phyloP scores from a whole-genome alignment of 2,797 vertebrate genomes.

The Schizopygopsis pylzovi region DNA sequence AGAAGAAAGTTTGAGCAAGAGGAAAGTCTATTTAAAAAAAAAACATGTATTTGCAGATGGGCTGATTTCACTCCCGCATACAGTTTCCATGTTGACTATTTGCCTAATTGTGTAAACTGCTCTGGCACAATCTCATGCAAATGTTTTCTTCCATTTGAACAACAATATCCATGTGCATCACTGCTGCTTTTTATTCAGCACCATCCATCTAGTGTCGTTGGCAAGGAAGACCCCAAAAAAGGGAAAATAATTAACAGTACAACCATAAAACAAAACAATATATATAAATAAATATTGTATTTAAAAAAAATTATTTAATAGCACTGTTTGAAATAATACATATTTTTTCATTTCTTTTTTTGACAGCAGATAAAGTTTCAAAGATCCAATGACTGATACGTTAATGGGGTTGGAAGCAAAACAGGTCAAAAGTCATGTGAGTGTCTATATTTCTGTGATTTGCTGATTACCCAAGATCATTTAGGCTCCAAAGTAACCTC shows the following conservation, averaged over 20 bases:
- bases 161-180: neutral
- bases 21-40: neutral
- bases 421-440: neutral
- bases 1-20: neutral
- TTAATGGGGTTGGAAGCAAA: neutral
- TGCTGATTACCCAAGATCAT: neutral
- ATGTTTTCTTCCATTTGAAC: neutral
- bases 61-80: neutral
- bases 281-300: too few relatives aligned
- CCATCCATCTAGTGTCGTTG: neutral
- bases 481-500: neutral
- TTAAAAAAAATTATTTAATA: neutral
- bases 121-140: conserved; percentile 2
- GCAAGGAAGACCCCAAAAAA: neutral
- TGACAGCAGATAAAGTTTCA: too few relatives aligned
- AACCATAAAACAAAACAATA: too few relatives aligned
- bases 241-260: too few relatives aligned
- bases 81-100: conserved; percentile 7
- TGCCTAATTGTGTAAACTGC: conserved; percentile 14
- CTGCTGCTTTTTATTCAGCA: conserved; percentile 12
- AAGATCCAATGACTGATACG: too few relatives aligned
- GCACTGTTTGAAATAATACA: neutral
- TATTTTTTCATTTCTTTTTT: too few relatives aligned
- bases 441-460: neutral
- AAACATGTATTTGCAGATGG: neutral